Evolutionary conservation across 2,888 invertebrate genomes (phyloP).

Genomic region (Tenthredo mesomela): DNA sequence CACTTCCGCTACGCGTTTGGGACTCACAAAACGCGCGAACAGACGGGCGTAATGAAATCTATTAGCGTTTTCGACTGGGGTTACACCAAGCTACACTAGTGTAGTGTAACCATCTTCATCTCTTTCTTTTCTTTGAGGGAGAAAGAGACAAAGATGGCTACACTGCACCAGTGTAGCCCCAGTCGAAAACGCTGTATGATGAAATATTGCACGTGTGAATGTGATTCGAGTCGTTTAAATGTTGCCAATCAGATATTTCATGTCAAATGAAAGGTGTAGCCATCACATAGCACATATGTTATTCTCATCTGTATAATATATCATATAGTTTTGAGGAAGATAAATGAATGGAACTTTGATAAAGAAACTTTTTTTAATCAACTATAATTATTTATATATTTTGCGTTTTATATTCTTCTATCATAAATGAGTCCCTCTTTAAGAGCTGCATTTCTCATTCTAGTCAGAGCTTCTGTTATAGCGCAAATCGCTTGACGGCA

Average conservation of each 20-base stretch:
- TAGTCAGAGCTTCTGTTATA: not conserved
- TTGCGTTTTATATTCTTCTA: slow-evolving; percentile 8
- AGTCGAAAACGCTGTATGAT: too few relatives aligned
- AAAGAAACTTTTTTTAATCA: not conserved
- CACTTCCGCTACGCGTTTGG: slow-evolving; percentile 38
- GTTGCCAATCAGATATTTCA: not conserved
- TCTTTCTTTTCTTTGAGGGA: too few relatives aligned
- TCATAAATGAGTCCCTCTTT: slow-evolving; percentile 2
- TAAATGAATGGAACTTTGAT: not conserved
- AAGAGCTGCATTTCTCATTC: not conserved
- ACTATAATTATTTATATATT: not conserved
- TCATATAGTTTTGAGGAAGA: not conserved
- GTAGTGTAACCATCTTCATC: too few relatives aligned
- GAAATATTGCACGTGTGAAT: not conserved
- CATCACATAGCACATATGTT: not conserved
- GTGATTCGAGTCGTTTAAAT: not conserved
- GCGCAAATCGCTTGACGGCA: slow-evolving; percentile 30
- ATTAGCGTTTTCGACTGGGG: too few relatives aligned
- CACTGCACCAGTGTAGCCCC: too few relatives aligned
- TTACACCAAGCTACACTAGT: too few relatives aligned
- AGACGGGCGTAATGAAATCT: slow-evolving; percentile 21
- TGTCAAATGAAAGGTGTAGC: not conserved
- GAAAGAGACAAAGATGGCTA: too few relatives aligned
- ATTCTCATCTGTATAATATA: not conserved
- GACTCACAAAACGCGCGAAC: slow-evolving; percentile 27